Evolutionary conservation across 2,888 invertebrate genomes (phyloP).

Genomic region (Calliphora vomitoria): DNA sequence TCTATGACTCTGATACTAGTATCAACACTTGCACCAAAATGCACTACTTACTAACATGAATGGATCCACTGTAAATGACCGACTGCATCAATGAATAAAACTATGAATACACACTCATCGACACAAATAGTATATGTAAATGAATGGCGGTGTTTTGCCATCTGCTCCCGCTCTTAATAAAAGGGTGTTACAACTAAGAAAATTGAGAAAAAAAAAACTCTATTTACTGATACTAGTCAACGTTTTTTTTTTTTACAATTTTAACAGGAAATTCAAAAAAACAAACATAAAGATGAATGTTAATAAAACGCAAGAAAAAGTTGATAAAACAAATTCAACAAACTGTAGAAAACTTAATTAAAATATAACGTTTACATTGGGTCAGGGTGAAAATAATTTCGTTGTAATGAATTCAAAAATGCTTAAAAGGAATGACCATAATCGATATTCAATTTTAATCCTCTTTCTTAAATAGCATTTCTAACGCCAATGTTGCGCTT

Average conservation of each 20-base stretch:
- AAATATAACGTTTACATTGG: slow-evolving; percentile 57
- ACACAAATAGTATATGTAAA: slow-evolving; percentile 4
- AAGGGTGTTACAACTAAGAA: slow-evolving; percentile 23
- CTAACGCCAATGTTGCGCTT: no score
- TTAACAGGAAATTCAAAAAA: slow-evolving; percentile 59
- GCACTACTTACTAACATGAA: background rate
- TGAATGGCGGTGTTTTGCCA: slow-evolving; percentile 44
- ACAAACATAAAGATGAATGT: slow-evolving; percentile 39
- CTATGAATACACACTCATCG: background rate
- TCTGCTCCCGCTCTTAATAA: background rate
- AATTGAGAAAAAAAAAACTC: background rate
- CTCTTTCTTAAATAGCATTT: no score
- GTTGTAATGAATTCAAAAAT: no score
- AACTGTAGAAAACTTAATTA: slow-evolving; percentile 66
- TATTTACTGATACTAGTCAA: slow-evolving; percentile 14
- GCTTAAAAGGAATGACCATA: no score
- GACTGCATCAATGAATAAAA: slow-evolving; percentile 31
- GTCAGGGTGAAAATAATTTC: slow-evolving; percentile 2
- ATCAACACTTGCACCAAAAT: slow-evolving; percentile 13
- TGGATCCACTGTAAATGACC: slow-evolving; percentile 49
- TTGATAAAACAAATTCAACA: slow-evolving; percentile 64
- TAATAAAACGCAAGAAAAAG: slow-evolving; percentile 54
- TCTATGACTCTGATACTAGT: slow-evolving; percentile 25
- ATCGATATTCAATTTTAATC: no score
- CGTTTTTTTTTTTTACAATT: slow-evolving; percentile 21